phyloP scores from a whole-genome alignment of 2,888 invertebrate species.

The Autographa pulchrina region DNA sequence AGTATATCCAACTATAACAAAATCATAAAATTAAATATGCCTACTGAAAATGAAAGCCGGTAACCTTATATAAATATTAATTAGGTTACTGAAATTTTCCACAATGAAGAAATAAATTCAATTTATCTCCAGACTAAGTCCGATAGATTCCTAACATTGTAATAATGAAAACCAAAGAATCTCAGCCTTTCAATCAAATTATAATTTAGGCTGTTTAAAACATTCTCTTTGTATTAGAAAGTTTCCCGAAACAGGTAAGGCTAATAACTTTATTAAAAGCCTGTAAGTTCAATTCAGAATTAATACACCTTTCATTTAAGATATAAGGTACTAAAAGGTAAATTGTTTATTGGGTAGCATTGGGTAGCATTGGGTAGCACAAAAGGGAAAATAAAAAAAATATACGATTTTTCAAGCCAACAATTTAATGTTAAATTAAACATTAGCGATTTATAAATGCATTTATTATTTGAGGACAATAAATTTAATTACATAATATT shows the following conservation, averaged over 20 bases:
- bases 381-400: too few relatives aligned
- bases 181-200: neutral
- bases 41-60: too few relatives aligned
- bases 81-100: neutral
- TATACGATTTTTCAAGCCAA: too few relatives aligned
- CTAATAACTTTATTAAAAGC: neutral
- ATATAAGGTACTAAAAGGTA: neutral
- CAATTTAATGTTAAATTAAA: too few relatives aligned
- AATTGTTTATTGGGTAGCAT: neutral
- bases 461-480: too few relatives aligned
- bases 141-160: neutral
- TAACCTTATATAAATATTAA: neutral
- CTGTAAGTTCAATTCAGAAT: neutral
- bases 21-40: too few relatives aligned
- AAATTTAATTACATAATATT: too few relatives aligned
- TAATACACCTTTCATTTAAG: neutral
- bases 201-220: neutral
- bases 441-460: too few relatives aligned
- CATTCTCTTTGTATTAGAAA: neutral
- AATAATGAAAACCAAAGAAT: constrained; percentile 3
- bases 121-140: neutral
- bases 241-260: neutral
- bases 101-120: neutral
- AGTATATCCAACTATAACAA: too few relatives aligned
- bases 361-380: too few relatives aligned